phyloP scores from a whole-genome alignment of 2,113 vertebrate genomes.

The Cheirogaleus medius region DNA sequence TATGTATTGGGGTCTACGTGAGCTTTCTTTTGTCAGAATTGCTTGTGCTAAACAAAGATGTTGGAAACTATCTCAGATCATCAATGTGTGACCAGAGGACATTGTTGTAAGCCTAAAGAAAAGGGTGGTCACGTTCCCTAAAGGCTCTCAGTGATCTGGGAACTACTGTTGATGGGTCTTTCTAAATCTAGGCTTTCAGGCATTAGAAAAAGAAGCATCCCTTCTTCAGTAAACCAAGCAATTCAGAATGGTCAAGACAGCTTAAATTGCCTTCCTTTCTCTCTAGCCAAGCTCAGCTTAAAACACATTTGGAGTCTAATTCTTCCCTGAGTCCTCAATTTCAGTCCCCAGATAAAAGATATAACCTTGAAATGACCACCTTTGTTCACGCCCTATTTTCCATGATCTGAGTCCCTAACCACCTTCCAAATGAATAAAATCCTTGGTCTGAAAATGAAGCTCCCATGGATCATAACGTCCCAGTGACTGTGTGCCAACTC shows the following conservation, averaged over 20 bases:
- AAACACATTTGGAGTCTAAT: not conserved
- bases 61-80: not conserved
- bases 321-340: not conserved
- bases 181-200: not conserved
- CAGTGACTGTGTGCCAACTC: no score
- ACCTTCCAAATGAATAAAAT: not conserved
- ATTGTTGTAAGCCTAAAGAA: not conserved
- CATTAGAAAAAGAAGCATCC: not conserved
- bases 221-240: not conserved
- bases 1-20: no score
- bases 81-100: not conserved
- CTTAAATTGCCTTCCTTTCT: not conserved
- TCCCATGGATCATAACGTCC: rapidly evolving
- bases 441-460: not conserved
- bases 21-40: not conserved
- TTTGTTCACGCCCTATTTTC: not conserved
- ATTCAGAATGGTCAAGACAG: not conserved
- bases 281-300: not conserved
- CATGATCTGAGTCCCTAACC: not conserved
- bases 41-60: not conserved
- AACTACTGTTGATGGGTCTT: not conserved
- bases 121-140: not conserved
- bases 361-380: not conserved
- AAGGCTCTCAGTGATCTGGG: not conserved
- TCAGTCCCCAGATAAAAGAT: not conserved